Evolutionary conservation across 2,888 invertebrate species (phyloP).

Genomic region (Rotaria sp.): DNA sequence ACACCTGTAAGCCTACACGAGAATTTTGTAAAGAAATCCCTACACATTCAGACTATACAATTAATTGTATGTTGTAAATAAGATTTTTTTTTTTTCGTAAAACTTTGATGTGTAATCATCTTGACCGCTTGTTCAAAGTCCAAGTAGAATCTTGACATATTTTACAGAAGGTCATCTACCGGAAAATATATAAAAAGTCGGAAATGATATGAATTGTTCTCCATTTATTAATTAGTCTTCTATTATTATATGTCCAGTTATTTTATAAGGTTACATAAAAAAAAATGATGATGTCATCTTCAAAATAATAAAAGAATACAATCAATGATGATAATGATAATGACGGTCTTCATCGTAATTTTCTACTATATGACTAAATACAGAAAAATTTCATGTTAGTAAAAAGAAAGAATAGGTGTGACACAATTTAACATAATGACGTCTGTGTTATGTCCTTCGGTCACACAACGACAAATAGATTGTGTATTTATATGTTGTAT

Average conservation of each 20-base stretch:
- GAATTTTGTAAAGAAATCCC: background rate
- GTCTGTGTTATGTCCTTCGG: slow-evolving; percentile 7
- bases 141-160: background rate
- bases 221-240: slow-evolving; percentile 1
- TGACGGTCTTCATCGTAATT: background rate
- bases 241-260: slow-evolving; percentile 1
- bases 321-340: background rate
- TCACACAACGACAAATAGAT: background rate
- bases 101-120: background rate
- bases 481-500: background rate
- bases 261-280: background rate
- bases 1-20: background rate
- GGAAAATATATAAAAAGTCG: background rate
- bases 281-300: background rate
- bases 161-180: background rate
- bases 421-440: slow-evolving; percentile 10
- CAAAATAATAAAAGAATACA: background rate
- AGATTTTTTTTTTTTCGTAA: background rate
- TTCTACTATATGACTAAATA: background rate
- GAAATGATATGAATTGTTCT: background rate
- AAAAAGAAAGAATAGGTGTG: background rate
- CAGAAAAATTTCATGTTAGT: background rate
- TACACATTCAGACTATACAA: too few relatives aligned
- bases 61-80: too few relatives aligned
- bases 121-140: background rate